Base-by-base conservation (phyloP, 2,113 vertebrate species). In the Seriola rivoliana region DNA sequence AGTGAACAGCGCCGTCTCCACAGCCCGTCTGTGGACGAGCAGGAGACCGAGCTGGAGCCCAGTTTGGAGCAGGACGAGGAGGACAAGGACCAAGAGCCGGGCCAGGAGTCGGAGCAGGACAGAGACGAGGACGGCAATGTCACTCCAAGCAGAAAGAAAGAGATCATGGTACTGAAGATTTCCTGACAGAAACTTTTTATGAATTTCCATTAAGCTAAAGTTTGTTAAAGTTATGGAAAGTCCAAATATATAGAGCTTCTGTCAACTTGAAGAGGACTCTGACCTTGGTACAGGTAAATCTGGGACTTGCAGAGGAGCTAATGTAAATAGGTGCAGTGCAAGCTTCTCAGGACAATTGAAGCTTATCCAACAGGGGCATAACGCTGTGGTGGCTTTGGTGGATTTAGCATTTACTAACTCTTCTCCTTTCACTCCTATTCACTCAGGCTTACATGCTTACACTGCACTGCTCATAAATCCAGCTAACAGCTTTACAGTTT, bases 121-220 rank as follows among this genome's bases (percentile, higher is more conserved):
- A 62, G 60, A 1, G 82, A 87, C 7, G 1, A 85, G 0, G 89
- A 91, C 0, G 19, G 95, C 93, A 86, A 91, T 70, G 95, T 95
- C 62, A 96, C 97, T 0, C 98, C 98, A 0, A 98, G 96, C 29
- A 98, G 95, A 86, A 99, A 98, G 94, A 99, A 97, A 69, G 98
- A 99, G 70, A 93, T 99, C 34, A 97, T 97, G 97, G 98, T 99
- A 96, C 32, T 58, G 8, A 55, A 63, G 36, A 32, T 55, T 64
- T 62, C 25, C 50, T 12, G 7, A 38, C 23, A 40, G 6, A 40
- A 8, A 62, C 29, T 29, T 74, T 84, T 65, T 44, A 36, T 29
- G 21, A 29, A 36, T 34, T 48, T 54, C 16, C 8, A 29, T 32
- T 64, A n/a, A 23, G 21, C 3, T 46, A 4, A 32, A 65, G 16